phyloP scores from a whole-genome alignment of 2,888 invertebrate genomes.

The Erynnis tages region DNA sequence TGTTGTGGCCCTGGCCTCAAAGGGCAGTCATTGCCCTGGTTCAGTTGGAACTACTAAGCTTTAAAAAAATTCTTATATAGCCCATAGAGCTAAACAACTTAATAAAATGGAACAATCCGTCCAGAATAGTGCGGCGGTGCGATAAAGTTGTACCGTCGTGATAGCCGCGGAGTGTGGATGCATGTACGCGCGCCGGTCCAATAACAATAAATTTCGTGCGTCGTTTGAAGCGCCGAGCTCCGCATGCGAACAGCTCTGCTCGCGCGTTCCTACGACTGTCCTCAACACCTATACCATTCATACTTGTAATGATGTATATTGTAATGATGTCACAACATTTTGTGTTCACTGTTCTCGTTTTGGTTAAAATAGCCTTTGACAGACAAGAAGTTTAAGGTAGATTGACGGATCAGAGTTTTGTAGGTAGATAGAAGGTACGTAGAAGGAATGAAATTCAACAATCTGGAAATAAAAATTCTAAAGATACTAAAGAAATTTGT shows the following conservation, averaged over 20 bases:
- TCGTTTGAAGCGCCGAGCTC: constrained; percentile 71
- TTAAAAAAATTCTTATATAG: neutral
- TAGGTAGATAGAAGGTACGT: too few species aligned
- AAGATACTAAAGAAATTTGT: too few species aligned
- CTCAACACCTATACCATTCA: constrained; percentile 7
- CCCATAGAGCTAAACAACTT: constrained; percentile 5
- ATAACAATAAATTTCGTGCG: constrained; percentile 79
- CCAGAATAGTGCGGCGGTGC: constrained; percentile 43
- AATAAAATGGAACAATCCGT: constrained; percentile 33
- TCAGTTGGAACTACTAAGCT: too few species aligned
- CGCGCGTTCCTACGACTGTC: constrained; percentile 24
- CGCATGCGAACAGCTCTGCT: constrained; percentile 32
- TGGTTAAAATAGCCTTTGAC: too few species aligned
- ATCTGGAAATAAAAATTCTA: too few species aligned
- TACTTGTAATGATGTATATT: constrained; percentile 1
- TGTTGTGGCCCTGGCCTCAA: too few species aligned
- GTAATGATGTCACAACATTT: constrained; percentile 4
- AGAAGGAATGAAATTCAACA: too few species aligned
- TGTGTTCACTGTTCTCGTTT: neutral
- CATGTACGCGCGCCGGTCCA: constrained; percentile 74
- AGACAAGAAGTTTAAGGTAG: too few species aligned
- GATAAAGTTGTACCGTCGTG: constrained; percentile 78
- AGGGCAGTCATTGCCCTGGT: too few species aligned
- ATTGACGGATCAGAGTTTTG: too few species aligned
- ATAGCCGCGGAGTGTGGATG: constrained; percentile 80